Percentiles rank a stretch among this genome's conserved stretches.
These are phyloP conservation scores for Amphibalanus amphitrite DNA, from an alignment of 1,140 invertebrate genomes.

Conservation along the genomic window DNA sequence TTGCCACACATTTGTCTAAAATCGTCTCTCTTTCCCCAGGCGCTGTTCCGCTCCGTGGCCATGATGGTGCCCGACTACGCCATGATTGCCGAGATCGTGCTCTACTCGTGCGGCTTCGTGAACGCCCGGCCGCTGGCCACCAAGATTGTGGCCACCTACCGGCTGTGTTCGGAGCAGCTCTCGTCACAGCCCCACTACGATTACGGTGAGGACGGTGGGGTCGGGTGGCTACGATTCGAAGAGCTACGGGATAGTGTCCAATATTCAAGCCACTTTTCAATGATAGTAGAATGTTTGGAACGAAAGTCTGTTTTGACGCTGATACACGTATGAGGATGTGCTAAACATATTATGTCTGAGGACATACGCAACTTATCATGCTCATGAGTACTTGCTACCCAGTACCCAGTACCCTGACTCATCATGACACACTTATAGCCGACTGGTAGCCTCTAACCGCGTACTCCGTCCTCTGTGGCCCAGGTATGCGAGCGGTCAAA, in stretches of 20 bases:
- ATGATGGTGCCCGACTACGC: constrained; percentile 98
- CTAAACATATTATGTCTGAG: too few species aligned
- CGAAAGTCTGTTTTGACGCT: too few species aligned
- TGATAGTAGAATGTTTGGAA: too few species aligned
- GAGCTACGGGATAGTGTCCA: too few species aligned
- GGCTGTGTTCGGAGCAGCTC: constrained; percentile 82
- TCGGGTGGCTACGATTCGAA: too few species aligned
- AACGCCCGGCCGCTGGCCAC: constrained; percentile 68
- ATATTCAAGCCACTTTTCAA: too few species aligned
- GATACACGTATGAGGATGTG: too few species aligned
- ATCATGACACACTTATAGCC: constrained; percentile 8
- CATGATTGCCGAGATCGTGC: constrained; percentile 79
- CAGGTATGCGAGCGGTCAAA: constrained; percentile 40
- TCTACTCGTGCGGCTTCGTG: constrained; percentile 87
- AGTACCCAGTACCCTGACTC: too few species aligned
- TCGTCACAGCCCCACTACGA: constrained; percentile 92
- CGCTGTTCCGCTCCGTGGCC: constrained; percentile 81
- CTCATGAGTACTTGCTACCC: too few species aligned
- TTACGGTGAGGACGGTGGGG: constrained; percentile 53
- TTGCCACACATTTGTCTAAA: too few species aligned
- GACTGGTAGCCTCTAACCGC: background rate
- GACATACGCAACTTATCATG: too few species aligned
- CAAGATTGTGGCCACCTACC: constrained; percentile 88
- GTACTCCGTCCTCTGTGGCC: background rate
- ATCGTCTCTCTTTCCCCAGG: constrained; percentile 30